These are phyloP conservation scores for Slavum lentiscoides DNA, from an alignment of 2,888 invertebrate species.

Conservation along the genomic window DNA sequence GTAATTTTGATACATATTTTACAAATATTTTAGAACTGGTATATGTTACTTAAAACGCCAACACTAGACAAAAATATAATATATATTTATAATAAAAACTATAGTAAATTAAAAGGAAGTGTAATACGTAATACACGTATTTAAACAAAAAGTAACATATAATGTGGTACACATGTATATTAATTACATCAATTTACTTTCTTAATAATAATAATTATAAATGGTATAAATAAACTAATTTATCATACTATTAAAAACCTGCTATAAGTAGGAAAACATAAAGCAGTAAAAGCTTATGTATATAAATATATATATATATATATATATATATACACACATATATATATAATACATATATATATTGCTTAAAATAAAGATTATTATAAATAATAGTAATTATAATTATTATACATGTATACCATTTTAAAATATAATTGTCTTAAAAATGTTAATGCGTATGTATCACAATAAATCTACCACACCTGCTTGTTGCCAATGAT, in stretches of 20 bases:
- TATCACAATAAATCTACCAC: slow-evolving; percentile 32
- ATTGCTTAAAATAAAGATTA: slow-evolving; percentile 2
- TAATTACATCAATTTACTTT: not conserved
- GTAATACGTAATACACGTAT: not conserved
- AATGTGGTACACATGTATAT: slow-evolving; percentile 31
- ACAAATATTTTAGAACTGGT: too few relatives aligned
- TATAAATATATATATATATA: too few relatives aligned
- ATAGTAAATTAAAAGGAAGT: slow-evolving; percentile 31
- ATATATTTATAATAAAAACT: slow-evolving; percentile 27
- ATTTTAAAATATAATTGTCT: slow-evolving; percentile 30
- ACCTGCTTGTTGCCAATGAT: slow-evolving; percentile 2
- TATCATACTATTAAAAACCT: not conserved
- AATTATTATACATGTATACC: slow-evolving; percentile 36
- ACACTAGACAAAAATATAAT: not conserved
- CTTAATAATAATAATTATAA: not conserved
- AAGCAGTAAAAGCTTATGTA: slow-evolving; percentile 20
- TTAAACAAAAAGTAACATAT: slow-evolving; percentile 28
- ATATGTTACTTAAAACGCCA: not conserved
- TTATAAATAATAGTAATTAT: slow-evolving; percentile 9
- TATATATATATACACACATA: not conserved
- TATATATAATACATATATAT: too few relatives aligned
- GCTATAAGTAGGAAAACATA: slow-evolving; percentile 7
- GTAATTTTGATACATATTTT: too few relatives aligned
- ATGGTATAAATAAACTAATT: slow-evolving; percentile 18
- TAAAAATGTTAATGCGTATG: slow-evolving; percentile 14